Evolutionary conservation across 1,140 invertebrate genomes (phyloP), one percentile per base, ranked within the genome.

Genomic region (Sarcophaga bullata): DNA sequence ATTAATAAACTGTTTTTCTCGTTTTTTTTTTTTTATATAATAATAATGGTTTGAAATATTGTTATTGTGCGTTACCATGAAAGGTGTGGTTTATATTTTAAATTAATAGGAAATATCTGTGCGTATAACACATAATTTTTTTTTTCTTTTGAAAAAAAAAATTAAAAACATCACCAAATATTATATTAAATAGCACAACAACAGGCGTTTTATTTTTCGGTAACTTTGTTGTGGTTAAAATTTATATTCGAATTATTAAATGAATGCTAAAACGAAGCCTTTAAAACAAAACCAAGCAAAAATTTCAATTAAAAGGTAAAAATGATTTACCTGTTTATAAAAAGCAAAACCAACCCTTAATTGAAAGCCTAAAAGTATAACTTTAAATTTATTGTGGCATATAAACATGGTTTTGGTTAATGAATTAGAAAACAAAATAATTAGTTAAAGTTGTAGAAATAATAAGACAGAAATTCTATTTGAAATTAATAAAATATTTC

Each of bases 11-110:
- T 68, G 62, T 68, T 68, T 68, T 68, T 68, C 19, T 68, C 19
- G 4, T 37, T 37, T 37, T 37, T 37, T 37, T 37, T 37, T 37
- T 37, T 37, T 37, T 37, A 2, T 37, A 37, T 37, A 2, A 37
- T 37, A 37, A 68, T 68, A 68, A 68, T 68, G 62, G 62, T 68
- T 68, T 68, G 62, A 68, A 68, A 68, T 68, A 68, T 68, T 68
- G 62, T 68, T 68, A 68, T 68, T 68, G 62, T 68, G 62, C 62
- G 62, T 68, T 68, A 19, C 62, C 17, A 68, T 68, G 62, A 68
- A 68, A 68, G 62, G 62, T 68, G 62, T 68, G 62, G 62, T 68
- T 68, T 68, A 68, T 68, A 68, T 68, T 68, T 68, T 68, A 68
- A 68, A 68, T 68, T 68, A 68, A 68, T 68, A 68, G 62, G 62